phyloP scores from a whole-genome alignment of 2,797 vertebrate genomes.

The Pelodytes ibericus region DNA sequence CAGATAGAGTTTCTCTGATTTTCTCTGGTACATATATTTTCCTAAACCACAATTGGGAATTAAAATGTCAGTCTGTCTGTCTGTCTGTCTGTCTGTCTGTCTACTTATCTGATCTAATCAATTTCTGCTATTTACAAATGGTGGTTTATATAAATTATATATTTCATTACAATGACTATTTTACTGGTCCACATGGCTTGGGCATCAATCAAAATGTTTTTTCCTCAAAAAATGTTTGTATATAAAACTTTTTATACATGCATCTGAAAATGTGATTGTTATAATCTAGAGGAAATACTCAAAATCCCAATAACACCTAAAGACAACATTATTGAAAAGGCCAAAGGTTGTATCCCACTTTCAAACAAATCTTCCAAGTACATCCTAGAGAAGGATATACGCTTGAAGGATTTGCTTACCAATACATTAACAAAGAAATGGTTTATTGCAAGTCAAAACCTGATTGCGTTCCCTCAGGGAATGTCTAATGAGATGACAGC shows the following conservation, averaged over 20 bases:
- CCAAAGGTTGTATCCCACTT: constrained; percentile 21
- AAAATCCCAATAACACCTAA: constrained; percentile 26
- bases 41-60: no score
- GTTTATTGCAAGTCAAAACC: constrained; percentile 22
- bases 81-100: no score
- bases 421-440: constrained; percentile 28
- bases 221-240: no score
- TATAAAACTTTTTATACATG: not conserved
- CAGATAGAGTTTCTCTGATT: no score
- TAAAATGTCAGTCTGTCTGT: no score
- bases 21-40: no score
- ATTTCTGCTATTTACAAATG: no score
- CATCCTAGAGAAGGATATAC: constrained; percentile 10
- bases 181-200: no score
- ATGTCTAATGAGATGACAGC: constrained; percentile 24
- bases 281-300: constrained; percentile 3
- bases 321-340: constrained; percentile 36
- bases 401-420: not conserved
- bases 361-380: constrained; percentile 16
- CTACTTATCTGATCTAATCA: no score
- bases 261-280: not conserved
- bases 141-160: no score
- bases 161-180: no score
- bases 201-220: no score
- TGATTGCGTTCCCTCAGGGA: not conserved